phyloP scores from a whole-genome alignment of 2,888 invertebrate species.

The Tipula confusa region DNA sequence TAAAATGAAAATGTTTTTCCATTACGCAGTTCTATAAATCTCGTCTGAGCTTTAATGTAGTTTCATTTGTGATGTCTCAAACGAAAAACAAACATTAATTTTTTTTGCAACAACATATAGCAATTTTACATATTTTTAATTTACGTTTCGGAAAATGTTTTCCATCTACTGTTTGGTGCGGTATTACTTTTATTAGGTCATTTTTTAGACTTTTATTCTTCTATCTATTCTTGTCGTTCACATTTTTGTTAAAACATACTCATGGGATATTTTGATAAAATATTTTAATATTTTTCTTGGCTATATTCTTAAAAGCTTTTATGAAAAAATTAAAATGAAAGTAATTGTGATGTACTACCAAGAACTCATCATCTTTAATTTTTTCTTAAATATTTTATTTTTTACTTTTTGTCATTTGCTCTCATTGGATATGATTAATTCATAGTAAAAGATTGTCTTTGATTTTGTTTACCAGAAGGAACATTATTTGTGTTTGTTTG shows the following conservation, averaged over 20 bases:
- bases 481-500: background rate
- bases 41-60: background rate
- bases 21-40: background rate
- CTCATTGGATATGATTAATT: background rate
- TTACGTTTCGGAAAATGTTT: background rate
- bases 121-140: background rate
- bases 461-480: background rate
- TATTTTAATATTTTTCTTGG: background rate
- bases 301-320: background rate
- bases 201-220: background rate
- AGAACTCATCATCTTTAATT: background rate
- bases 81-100: background rate
- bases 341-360: background rate
- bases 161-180: background rate
- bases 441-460: background rate
- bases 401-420: background rate
- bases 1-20: too few relatives aligned
- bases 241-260: background rate
- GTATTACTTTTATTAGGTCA: background rate
- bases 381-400: background rate
- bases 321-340: background rate
- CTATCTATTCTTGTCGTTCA: background rate
- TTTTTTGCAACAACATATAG: background rate
- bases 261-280: background rate
- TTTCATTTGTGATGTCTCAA: background rate